phyloP scores from a whole-genome alignment of 2,888 invertebrate genomes.

The Strigamia maritima region DNA sequence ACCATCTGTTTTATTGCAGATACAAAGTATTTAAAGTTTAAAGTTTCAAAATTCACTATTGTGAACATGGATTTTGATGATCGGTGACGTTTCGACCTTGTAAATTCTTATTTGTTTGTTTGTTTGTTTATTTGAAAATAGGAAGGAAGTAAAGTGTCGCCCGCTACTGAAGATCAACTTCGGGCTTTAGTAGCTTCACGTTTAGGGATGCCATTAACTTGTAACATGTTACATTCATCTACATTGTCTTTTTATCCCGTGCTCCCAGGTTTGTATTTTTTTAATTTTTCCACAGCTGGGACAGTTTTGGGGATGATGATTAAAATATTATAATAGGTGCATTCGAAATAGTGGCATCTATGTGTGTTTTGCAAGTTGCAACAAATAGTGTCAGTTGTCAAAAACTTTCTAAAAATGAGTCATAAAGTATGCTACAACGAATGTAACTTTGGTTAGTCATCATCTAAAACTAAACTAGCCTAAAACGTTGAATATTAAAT shows the following conservation, averaged over 20 bases:
- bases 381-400: no score
- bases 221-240: conserved; percentile 63
- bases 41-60: no score
- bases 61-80: background rate
- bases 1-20: background rate
- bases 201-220: conserved; percentile 64
- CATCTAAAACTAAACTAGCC: no score
- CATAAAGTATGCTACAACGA: no score
- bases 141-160: conserved; percentile 58
- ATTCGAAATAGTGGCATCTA: background rate
- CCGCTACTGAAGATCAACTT: conserved; percentile 75
- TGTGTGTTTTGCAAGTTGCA: background rate
- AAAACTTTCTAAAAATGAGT: no score
- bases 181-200: conserved; percentile 67
- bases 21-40: no score
- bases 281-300: no score
- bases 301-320: no score
- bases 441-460: no score
- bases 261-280: conserved; percentile 55
- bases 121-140: conserved; percentile 43
- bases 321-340: no score
- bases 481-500: no score
- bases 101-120: background rate
- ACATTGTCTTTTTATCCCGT: conserved; percentile 70
- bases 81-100: no score